Conservation (phyloP, 2,797 vertebrate genomes). For the Centroberyx gerrardi region DNA sequence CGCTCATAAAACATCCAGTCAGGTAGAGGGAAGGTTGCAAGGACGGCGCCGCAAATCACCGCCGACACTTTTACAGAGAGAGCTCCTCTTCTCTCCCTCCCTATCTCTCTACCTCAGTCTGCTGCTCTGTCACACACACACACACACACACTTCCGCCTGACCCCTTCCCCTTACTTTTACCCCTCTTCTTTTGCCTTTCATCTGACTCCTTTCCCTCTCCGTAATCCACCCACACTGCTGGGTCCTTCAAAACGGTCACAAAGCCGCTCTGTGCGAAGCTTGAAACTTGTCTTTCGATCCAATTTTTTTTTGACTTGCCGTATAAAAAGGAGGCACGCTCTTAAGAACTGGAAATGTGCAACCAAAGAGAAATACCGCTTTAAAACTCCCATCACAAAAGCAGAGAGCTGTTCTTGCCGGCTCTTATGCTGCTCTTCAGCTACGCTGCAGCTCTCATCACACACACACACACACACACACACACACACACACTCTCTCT, state of each 20-base stretch:
- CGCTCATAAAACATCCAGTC: constrained; percentile 82
- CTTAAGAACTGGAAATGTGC: constrained; percentile 44
- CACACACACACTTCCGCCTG: constrained; percentile 18
- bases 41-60: constrained; percentile 82
- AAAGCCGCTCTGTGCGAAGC: constrained; percentile 24
- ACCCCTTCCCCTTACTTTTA: constrained; percentile 13
- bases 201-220: constrained; percentile 28
- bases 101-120: constrained; percentile 32
- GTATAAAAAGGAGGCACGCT: constrained; percentile 27
- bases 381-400: constrained; percentile 32
- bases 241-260: constrained; percentile 18
- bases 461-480: constrained; percentile 3
- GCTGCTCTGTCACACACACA: constrained; percentile 28
- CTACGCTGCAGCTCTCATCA: constrained; percentile 51
- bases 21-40: constrained; percentile 77
- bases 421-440: constrained; percentile 50
- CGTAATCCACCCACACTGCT: background rate
- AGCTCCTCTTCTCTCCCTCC: constrained; percentile 45
- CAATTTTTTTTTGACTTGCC: constrained; percentile 9
- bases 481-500: background rate
- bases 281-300: constrained; percentile 15
- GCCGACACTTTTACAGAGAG: constrained; percentile 72
- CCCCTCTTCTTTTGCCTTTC: constrained; percentile 28
- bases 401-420: constrained; percentile 56
- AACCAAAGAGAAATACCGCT: constrained; percentile 43